These are phyloP conservation scores for Euproctis similis DNA, from an alignment of 2,888 invertebrate genomes.

Conservation along the genomic window DNA sequence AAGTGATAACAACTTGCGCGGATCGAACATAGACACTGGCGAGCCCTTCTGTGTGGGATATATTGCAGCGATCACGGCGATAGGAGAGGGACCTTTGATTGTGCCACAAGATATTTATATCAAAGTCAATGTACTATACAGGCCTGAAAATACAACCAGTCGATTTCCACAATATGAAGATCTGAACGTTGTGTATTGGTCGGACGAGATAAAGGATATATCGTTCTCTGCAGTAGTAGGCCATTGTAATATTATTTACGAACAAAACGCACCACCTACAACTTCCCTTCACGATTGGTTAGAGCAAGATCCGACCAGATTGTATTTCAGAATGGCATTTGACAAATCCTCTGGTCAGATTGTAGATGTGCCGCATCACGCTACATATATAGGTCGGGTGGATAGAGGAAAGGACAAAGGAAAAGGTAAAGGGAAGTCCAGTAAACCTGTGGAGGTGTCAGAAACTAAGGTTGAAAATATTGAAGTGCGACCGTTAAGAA, in stretches of 20 bases:
- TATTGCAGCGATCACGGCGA: conserved; percentile 78
- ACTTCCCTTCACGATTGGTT: conserved; percentile 76
- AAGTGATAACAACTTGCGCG: conserved; percentile 79
- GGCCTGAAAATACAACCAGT: conserved; percentile 84
- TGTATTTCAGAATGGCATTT: conserved; percentile 84
- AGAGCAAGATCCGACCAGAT: conserved; percentile 78
- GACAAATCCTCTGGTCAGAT: conserved; percentile 72
- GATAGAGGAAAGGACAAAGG: conserved; percentile 81
- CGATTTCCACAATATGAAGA: conserved; percentile 78
- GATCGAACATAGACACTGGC: conserved; percentile 82
- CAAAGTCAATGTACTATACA: conserved; percentile 80
- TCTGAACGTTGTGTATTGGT: conserved; percentile 85
- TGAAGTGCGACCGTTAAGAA: conserved; percentile 72
- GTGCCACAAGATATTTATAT: conserved; percentile 78
- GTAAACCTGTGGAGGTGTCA: conserved; percentile 38
- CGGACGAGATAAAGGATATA: conserved; percentile 80
- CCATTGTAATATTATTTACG: conserved; percentile 80
- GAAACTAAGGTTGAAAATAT: conserved; percentile 35
- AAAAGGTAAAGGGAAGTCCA: conserved; percentile 80
- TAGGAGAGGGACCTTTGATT: conserved; percentile 67
- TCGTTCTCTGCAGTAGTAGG: conserved; percentile 79
- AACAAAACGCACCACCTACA: conserved; percentile 75
- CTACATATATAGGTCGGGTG: conserved; percentile 73
- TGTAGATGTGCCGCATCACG: conserved; percentile 77
- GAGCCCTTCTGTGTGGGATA: conserved; percentile 85